Evolutionary conservation across 2,888 invertebrate species (phyloP).

Genomic region (Cheilosia vulpina): DNA sequence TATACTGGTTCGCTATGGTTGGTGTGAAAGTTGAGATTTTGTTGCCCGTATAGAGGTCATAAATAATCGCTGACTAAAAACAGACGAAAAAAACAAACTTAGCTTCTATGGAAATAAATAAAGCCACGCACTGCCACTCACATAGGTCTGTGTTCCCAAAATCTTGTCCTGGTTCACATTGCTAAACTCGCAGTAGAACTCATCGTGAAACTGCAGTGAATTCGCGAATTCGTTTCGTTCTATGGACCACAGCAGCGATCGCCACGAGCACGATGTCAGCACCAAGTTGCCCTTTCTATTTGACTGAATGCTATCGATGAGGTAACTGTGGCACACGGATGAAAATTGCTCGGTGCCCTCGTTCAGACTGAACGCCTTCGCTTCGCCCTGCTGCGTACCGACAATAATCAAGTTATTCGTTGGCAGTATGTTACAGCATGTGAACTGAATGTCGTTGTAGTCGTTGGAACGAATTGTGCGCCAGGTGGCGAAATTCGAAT

Average conservation of each 20-base stretch:
- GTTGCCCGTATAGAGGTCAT: conserved; percentile 93
- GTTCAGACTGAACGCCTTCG: conserved; percentile 93
- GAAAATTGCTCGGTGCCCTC: conserved; percentile 92
- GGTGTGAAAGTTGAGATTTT: conserved; percentile 90
- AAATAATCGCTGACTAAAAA: conserved; percentile 85
- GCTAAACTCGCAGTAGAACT: conserved; percentile 96
- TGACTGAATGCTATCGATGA: conserved; percentile 91
- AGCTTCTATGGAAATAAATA: background rate
- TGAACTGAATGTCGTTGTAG: conserved; percentile 89
- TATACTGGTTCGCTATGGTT: conserved; percentile 95
- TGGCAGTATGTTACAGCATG: conserved; percentile 87
- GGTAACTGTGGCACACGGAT: conserved; percentile 93
- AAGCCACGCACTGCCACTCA: conserved; percentile 71
- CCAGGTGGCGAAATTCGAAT: conserved; percentile 91
- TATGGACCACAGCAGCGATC: conserved; percentile 85
- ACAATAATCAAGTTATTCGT: conserved; percentile 86
- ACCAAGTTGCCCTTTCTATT: conserved; percentile 90
- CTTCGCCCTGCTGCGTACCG: conserved; percentile 95
- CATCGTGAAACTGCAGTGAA: conserved; percentile 90
- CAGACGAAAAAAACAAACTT: conserved; percentile 22
- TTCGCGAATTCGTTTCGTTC: conserved; percentile 81
- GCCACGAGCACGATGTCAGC: conserved; percentile 93
- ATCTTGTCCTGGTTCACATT: conserved; percentile 93
- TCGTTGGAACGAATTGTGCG: conserved; percentile 87
- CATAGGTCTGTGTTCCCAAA: conserved; percentile 93